Conservation (phyloP, 92 coral and sea anemone species). For the Phenganax subtilis region DNA sequence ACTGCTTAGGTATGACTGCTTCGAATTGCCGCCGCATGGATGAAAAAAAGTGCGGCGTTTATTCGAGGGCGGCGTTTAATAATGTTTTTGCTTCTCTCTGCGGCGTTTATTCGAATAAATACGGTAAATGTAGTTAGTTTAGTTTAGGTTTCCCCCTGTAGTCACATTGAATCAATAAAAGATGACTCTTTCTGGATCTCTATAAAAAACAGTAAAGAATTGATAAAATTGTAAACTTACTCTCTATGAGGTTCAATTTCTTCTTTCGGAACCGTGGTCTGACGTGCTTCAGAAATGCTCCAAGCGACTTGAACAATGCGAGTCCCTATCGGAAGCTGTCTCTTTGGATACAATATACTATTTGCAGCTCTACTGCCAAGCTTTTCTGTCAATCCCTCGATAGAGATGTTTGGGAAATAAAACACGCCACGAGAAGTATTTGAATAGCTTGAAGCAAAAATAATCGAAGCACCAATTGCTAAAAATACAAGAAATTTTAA, state of each 20-base stretch:
- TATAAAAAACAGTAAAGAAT: neutral
- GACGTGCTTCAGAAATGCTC: slow-evolving; percentile 14
- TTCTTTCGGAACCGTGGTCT: slow-evolving; percentile 9
- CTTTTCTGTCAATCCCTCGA: neutral
- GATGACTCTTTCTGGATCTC: no score
- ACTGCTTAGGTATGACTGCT: no score
- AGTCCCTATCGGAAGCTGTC: neutral
- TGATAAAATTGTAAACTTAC: slow-evolving; percentile 13
- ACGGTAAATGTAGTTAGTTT: no score
- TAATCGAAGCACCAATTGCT: slow-evolving; percentile 12
- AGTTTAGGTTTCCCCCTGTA: no score
- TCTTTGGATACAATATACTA: slow-evolving; percentile 25
- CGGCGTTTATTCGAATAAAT: no score
- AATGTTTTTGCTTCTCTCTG: no score
- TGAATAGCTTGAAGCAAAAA: slow-evolving; percentile 5
- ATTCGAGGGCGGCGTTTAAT: no score
- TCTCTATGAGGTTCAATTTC: slow-evolving; percentile 26
- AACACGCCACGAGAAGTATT: slow-evolving; percentile 13
- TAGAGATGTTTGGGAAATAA: slow-evolving; percentile 14
- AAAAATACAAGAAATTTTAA: neutral
- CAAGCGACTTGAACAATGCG: slow-evolving; percentile 26
- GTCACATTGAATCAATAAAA: no score
- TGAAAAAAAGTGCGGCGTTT: no score
- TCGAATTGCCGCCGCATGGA: no score
- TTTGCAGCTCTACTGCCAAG: neutral